phyloP scores from a whole-genome alignment of 1,140 invertebrate species.

The Chironomus striatipennis region DNA sequence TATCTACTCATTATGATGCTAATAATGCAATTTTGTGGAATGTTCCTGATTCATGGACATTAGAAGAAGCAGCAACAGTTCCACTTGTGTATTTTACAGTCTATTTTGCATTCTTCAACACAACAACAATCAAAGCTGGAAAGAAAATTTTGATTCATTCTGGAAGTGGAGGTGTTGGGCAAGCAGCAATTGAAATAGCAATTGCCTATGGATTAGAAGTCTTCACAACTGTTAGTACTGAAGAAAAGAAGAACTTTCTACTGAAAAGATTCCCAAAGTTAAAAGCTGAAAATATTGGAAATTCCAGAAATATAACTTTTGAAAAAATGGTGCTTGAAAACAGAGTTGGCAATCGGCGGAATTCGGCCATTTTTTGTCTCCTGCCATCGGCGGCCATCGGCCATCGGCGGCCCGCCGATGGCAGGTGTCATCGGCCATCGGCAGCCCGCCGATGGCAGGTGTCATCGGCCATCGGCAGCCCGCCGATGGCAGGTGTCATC shows the following conservation, averaged over 20 bases:
- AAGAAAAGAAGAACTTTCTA: slow-evolving; percentile 68
- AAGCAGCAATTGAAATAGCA: slow-evolving; percentile 73
- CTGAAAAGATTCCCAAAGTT: slow-evolving; percentile 59
- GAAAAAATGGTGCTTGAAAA: slow-evolving; percentile 44
- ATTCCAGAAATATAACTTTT: slow-evolving; percentile 47
- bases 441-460: too few species aligned
- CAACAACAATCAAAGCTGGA: slow-evolving; percentile 53
- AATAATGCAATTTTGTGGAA: slow-evolving; percentile 54
- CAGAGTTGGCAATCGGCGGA: too few species aligned
- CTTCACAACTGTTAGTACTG: slow-evolving; percentile 65
- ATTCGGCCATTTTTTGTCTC: too few species aligned
- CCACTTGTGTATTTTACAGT: slow-evolving; percentile 79
- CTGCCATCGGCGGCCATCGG: too few species aligned
- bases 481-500: too few species aligned
- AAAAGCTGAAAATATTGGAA: slow-evolving; percentile 46
- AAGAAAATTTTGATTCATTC: slow-evolving; percentile 76
- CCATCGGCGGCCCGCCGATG: too few species aligned
- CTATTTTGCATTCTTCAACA: slow-evolving; percentile 65
- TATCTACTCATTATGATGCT: slow-evolving; percentile 49
- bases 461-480: too few species aligned
- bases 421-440: too few species aligned
- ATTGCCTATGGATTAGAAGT: slow-evolving; percentile 58
- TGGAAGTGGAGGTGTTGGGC: slow-evolving; percentile 79
- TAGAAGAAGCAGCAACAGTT: slow-evolving; percentile 81
- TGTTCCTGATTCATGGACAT: slow-evolving; percentile 71